Evolutionary conservation across 2,888 invertebrate genomes (phyloP).

Genomic region (Leptinotarsa haldemani): DNA sequence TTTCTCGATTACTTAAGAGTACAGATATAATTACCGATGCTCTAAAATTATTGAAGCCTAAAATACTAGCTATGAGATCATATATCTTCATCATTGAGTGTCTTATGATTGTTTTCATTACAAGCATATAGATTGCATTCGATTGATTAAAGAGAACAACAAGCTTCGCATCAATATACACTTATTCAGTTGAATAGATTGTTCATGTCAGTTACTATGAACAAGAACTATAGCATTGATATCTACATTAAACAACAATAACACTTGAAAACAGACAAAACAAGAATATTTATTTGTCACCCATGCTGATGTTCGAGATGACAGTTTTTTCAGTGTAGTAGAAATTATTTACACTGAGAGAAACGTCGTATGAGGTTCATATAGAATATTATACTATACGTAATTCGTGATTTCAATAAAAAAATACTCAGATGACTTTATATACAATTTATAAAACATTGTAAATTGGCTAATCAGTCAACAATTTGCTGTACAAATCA

Average conservation of each 20-base stretch:
- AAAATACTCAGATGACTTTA: slow-evolving; percentile 18
- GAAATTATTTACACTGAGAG: background rate
- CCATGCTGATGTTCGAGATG: background rate
- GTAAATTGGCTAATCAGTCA: slow-evolving; percentile 18
- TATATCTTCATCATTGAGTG: background rate
- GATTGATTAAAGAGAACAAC: slow-evolving; percentile 11
- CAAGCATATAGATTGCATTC: slow-evolving; percentile 22
- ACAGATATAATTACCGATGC: background rate
- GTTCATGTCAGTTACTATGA: background rate
- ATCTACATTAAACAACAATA: background rate
- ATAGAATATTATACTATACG: slow-evolving; percentile 1
- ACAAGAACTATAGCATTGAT: background rate
- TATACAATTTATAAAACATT: slow-evolving; percentile 16
- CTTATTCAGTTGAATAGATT: background rate
- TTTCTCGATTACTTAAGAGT: background rate
- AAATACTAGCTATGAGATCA: background rate
- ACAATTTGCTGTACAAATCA: slow-evolving; percentile 19
- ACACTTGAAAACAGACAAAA: background rate
- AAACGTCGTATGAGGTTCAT: background rate
- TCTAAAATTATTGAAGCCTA: background rate
- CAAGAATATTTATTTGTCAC: background rate
- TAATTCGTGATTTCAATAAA: slow-evolving; percentile 9
- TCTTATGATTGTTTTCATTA: slow-evolving; percentile 28
- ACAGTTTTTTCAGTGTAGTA: background rate
- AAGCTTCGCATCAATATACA: slow-evolving; percentile 1